Conservation (phyloP, 2,797 vertebrate genomes). For the Phoeniculus purpureus region DNA sequence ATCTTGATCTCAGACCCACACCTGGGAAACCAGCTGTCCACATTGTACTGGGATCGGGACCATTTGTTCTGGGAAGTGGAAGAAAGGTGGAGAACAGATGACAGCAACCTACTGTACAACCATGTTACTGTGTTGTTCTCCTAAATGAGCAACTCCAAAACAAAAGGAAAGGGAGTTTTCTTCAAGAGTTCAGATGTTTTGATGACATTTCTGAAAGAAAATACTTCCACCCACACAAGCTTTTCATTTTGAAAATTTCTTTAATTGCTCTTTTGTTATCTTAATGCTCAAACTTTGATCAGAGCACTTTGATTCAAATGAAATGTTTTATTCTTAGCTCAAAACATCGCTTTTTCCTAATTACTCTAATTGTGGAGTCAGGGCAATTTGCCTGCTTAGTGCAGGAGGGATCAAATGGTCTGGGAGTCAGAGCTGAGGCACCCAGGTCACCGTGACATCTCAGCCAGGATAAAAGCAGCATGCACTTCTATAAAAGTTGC, state of each 20-base stretch:
- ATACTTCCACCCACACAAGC: slow-evolving; percentile 38
- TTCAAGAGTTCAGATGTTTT: slow-evolving; percentile 40
- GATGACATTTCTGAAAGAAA: slow-evolving; percentile 45
- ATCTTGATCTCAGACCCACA: neutral
- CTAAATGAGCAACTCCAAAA: slow-evolving; percentile 37
- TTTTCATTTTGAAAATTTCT: slow-evolving; percentile 45
- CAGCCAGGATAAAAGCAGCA: neutral
- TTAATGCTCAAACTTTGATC: slow-evolving; percentile 55
- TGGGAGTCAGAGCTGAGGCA: neutral
- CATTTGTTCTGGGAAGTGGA: neutral
- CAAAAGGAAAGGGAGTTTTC: neutral
- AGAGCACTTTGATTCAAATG: slow-evolving; percentile 29
- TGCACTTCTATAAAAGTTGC: neutral
- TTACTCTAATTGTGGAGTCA: slow-evolving; percentile 9
- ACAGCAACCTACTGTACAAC: neutral
- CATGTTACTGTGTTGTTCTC: neutral
- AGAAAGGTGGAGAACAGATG: neutral
- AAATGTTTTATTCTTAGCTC: slow-evolving; percentile 56
- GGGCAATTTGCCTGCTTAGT: neutral
- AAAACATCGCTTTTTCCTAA: slow-evolving; percentile 29
- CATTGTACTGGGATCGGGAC: neutral
- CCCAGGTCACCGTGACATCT: neutral
- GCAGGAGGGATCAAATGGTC: neutral
- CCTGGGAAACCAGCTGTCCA: neutral
- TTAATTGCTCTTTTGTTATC: slow-evolving; percentile 69